A percentile compares a stretch with the other conserved stretches of the same genome.
phyloP scores from a whole-genome alignment of 2,797 vertebrate species.

The Menidia menidia region DNA sequence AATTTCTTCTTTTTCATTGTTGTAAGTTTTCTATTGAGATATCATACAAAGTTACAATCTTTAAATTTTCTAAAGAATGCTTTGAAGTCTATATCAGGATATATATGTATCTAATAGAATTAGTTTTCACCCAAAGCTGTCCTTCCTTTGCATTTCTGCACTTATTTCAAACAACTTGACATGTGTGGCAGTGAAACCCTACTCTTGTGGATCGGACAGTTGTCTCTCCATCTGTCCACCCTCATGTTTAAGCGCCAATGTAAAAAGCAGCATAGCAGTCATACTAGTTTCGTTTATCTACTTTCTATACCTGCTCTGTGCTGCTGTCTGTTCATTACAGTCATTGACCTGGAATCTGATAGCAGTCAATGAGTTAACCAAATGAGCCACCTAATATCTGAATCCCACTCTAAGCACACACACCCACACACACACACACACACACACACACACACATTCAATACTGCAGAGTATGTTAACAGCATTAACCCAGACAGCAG shows the following conservation, averaged over 20 bases:
- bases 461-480: constrained; percentile 67
- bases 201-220: constrained; percentile 7
- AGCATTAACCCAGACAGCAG: constrained; percentile 47
- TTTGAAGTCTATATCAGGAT: neutral
- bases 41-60: too few species aligned
- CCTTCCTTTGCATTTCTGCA: constrained; percentile 3
- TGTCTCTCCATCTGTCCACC: constrained; percentile 22
- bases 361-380: constrained; percentile 79
- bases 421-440: constrained; percentile 32
- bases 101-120: neutral
- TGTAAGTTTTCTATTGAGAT: neutral
- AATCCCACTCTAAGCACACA: constrained; percentile 69
- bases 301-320: constrained; percentile 61
- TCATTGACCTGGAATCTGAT: constrained; percentile 81
- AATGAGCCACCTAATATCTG: constrained; percentile 79
- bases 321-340: constrained; percentile 72
- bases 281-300: constrained; percentile 57
- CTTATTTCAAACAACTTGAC: constrained; percentile 14
- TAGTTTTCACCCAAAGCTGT: neutral
- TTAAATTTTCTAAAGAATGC: neutral
- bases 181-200: constrained; percentile 15
- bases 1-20: neutral
- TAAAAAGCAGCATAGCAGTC: constrained; percentile 30
- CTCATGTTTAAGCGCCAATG: constrained; percentile 21
- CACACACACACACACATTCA: constrained; percentile 51